phyloP scores from a whole-genome alignment of 2,888 invertebrate species.

The Sepiola atlantica region DNA sequence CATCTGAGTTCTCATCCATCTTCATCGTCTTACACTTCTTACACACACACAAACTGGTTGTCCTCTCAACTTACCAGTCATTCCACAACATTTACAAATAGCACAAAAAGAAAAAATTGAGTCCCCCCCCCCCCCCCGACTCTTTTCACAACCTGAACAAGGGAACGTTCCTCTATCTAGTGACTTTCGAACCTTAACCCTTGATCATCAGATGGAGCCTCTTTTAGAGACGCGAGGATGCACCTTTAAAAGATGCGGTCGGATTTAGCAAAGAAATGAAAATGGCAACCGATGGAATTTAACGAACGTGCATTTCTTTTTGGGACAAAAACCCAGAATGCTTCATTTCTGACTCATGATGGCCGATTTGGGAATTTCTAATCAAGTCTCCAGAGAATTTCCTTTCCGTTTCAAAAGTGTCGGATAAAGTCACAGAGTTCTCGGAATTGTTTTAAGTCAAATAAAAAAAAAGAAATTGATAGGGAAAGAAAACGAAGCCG shows the following conservation, averaged over 20 bases:
- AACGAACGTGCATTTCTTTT: background rate
- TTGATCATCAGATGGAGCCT: no score
- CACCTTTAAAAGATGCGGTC: background rate
- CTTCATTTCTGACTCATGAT: background rate
- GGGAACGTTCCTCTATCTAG: no score
- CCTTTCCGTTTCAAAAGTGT: background rate
- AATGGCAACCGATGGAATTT: slow-evolving; percentile 20
- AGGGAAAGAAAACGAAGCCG: background rate
- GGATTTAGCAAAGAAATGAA: background rate
- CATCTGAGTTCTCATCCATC: no score
- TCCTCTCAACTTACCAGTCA: no score
- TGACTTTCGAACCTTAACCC: no score
- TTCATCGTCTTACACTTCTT: no score
- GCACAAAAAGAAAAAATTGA: no score
- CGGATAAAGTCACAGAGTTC: background rate
- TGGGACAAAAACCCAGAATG: background rate
- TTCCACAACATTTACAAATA: no score
- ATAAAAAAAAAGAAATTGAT: background rate
- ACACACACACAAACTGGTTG: no score
- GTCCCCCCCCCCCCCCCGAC: no score
- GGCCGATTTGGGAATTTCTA: background rate
- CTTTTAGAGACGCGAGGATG: no score
- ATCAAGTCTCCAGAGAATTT: background rate
- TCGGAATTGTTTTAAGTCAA: background rate
- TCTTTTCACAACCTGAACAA: no score